Evolutionary conservation across 2,113 vertebrate species (phyloP).

Genomic region (Gavialis gangeticus): DNA sequence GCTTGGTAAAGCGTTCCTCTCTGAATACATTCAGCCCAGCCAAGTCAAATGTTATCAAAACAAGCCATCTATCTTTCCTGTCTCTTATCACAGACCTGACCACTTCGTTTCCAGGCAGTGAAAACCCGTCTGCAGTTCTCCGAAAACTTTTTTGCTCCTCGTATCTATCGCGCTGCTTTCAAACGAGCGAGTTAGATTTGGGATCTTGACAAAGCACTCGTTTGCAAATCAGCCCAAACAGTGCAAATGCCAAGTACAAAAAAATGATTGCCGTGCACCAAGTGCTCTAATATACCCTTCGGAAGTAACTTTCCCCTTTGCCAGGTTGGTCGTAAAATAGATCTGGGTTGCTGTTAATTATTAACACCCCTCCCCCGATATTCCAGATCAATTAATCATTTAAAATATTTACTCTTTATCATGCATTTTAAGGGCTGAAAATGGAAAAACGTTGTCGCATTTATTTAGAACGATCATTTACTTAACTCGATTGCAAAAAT

Average conservation of each 20-base stretch:
- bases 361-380: neutral
- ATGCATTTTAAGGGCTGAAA: neutral
- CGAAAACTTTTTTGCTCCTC: slow-evolving; percentile 59
- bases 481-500: neutral
- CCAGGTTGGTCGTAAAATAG: neutral
- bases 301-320: neutral
- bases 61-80: slow-evolving; percentile 69
- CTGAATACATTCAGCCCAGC: slow-evolving; percentile 25
- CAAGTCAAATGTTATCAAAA: slow-evolving; percentile 72
- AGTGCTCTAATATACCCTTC: neutral
- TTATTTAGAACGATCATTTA: neutral
- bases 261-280: neutral
- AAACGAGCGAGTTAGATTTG: slow-evolving; percentile 49
- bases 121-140: slow-evolving; percentile 59
- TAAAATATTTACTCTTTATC: neutral
- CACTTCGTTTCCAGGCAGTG: slow-evolving; percentile 61
- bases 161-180: slow-evolving; percentile 51
- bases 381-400: neutral
- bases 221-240: slow-evolving; percentile 5
- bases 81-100: slow-evolving; percentile 58
- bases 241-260: neutral
- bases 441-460: neutral
- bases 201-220: slow-evolving; percentile 64
- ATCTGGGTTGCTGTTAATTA: neutral
- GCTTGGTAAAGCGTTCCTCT: slow-evolving; percentile 38